These are phyloP conservation scores for Spondyliosoma cantharus DNA, from an alignment of 2,797 vertebrate species.

Conservation along the genomic window DNA sequence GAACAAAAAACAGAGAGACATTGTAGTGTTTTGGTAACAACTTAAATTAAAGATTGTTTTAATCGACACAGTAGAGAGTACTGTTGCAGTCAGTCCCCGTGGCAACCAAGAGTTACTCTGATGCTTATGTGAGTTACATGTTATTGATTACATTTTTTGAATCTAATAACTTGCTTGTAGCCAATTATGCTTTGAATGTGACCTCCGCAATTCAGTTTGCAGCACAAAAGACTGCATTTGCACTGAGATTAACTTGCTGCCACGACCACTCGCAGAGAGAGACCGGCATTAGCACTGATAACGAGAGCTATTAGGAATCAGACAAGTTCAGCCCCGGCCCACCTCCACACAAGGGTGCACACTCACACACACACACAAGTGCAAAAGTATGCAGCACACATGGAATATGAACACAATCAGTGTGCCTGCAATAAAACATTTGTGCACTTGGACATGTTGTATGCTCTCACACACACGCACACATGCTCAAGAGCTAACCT, in stretches of 20 bases:
- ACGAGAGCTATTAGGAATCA: slow-evolving; percentile 40
- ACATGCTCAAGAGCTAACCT: slow-evolving; percentile 53
- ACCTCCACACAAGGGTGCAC: not conserved
- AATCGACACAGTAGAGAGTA: not conserved
- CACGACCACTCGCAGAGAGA: slow-evolving; percentile 11
- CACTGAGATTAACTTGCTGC: slow-evolving; percentile 23
- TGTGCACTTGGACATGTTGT: slow-evolving; percentile 42
- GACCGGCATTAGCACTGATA: slow-evolving; percentile 23
- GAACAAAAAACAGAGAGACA: not conserved
- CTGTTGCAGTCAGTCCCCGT: slow-evolving; percentile 1
- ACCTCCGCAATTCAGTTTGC: slow-evolving; percentile 14
- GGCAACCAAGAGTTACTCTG: not conserved
- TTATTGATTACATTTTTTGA: slow-evolving; percentile 30
- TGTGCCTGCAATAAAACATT: slow-evolving; percentile 26
- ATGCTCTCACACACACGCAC: slow-evolving; percentile 25
- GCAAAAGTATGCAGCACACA: slow-evolving; percentile 1
- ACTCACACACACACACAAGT: not conserved
- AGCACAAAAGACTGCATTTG: slow-evolving; percentile 12
- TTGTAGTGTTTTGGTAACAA: not conserved
- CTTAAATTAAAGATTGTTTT: not conserved
- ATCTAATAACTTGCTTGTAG: slow-evolving; percentile 16
- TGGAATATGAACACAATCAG: slow-evolving; percentile 17
- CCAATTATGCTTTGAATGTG: slow-evolving; percentile 29
- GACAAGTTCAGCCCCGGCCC: slow-evolving; percentile 22
- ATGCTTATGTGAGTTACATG: not conserved